Conservation (phyloP, 1,140 invertebrate genomes). For the Neodiprion fabricii region DNA sequence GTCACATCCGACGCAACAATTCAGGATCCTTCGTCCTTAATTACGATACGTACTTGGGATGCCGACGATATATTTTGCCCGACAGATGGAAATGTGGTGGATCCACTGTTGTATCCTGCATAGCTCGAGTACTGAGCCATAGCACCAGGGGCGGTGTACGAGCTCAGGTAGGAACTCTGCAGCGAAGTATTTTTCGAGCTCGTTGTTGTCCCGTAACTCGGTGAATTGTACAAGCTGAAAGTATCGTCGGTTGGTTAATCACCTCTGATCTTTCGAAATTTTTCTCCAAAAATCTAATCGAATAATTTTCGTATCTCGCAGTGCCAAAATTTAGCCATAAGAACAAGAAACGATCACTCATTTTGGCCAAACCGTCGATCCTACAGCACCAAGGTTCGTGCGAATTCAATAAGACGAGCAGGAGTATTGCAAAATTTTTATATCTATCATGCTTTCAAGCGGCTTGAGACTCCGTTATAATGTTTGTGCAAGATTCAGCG, state of each 20-base stretch:
- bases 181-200: slow-evolving; percentile 60
- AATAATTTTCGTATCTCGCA: too few species aligned
- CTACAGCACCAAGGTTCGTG: too few species aligned
- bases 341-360: too few species aligned
- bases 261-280: too few species aligned
- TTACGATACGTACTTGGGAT: slow-evolving; percentile 63
- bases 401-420: too few species aligned
- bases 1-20: too few species aligned
- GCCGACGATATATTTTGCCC: slow-evolving; percentile 70
- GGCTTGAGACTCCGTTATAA: background rate
- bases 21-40: slow-evolving; percentile 22
- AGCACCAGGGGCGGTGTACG: slow-evolving; percentile 53
- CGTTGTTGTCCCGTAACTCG: slow-evolving; percentile 48
- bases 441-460: too few species aligned
- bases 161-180: slow-evolving; percentile 57
- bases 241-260: background rate
- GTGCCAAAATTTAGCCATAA: too few species aligned
- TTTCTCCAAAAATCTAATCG: too few species aligned
- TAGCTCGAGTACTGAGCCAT: slow-evolving; percentile 67
- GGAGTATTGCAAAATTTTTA: too few species aligned
- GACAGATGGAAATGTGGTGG: slow-evolving; percentile 61
- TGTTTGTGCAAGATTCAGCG: background rate
- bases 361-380: too few species aligned
- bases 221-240: slow-evolving; percentile 53
- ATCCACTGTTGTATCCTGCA: slow-evolving; percentile 63